Evolutionary conservation across 2,888 invertebrate genomes (phyloP).

Genomic region (Aspidiotus rigidus): DNA sequence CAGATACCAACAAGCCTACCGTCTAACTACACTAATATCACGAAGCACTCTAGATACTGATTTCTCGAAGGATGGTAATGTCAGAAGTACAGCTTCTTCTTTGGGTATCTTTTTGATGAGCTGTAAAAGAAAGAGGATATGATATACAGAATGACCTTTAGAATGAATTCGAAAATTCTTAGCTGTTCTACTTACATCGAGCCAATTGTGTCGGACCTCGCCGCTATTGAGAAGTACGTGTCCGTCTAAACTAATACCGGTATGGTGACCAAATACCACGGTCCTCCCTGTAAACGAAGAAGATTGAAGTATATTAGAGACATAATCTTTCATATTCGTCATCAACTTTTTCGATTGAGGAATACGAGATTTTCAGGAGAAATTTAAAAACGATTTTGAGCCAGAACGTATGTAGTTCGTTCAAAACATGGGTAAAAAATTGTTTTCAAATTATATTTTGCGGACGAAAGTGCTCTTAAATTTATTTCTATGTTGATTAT

Average conservation of each 20-base stretch:
- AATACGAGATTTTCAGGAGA: no score
- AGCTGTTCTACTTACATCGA: constrained; percentile 57
- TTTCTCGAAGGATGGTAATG: constrained; percentile 74
- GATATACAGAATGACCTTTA: not conserved
- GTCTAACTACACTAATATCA: constrained; percentile 71
- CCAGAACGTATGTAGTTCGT: no score
- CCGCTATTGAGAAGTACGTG: constrained; percentile 83
- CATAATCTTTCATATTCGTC: not conserved
- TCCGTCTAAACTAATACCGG: constrained; percentile 83
- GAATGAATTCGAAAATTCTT: not conserved
- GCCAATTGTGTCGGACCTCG: constrained; percentile 88
- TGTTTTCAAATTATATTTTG: no score
- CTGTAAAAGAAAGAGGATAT: constrained; percentile 46
- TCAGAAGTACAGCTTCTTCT: constrained; percentile 61
- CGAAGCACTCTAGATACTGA: constrained; percentile 73
- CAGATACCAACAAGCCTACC: constrained; percentile 47
- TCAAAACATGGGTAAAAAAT: no score
- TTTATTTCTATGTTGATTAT: no score
- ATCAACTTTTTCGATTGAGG: not conserved
- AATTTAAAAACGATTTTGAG: no score
- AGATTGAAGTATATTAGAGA: not conserved
- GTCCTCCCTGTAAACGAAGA: constrained; percentile 54
- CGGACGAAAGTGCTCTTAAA: no score
- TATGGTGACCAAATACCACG: constrained; percentile 78
- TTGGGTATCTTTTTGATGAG: constrained; percentile 67